Base-by-base conservation (phyloP, 2,113 vertebrate species). In the Actenoides lindsayi region DNA sequence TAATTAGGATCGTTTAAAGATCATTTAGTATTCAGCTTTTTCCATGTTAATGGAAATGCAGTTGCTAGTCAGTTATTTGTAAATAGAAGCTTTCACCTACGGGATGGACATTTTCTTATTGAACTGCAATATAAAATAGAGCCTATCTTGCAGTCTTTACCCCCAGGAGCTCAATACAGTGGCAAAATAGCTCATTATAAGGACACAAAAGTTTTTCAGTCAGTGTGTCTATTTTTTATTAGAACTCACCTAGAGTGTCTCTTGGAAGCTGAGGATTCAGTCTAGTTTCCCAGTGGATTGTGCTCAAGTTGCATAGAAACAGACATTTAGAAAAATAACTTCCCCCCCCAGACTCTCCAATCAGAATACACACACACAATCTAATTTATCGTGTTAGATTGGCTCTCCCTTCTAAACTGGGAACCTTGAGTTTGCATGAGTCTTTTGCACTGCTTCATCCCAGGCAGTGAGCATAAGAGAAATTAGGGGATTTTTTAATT, bases 401-500 rank as follows among this genome's bases (percentile, higher is more conserved):
- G 31, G 31, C 13, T 44, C 54, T 69, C 35, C 35, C 16, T 86
- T 59, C 56, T 60, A n/a, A 37, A 37, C 1, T 31, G 33, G 5
- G 64, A 92, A 24, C 15, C 6, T 68, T 8, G 21, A 12, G 3
- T 59, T 37, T 28, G 25, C 6, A 42, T 42, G 17, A 35, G 17
- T 53, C 28, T 74, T 41, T 33, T 59, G 41, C 12, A 6, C 25
- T 51, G 42, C 30, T 86, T 65, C 21, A 17, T 35, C 9, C 4
- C 71, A 64, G 39, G 24, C 42, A 33, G n/a, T 28, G 13, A 74
- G 20, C 19, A n/a, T n/a, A 30, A 63, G 42, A 28, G 33, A 31
- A 27, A 21, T 44, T 39, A 18, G 0, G 3, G 21, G 7, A 0
- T 10, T 39, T 23, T 56, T 57, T 42, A 5, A 28, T 42, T 9